Base-by-base conservation (phyloP, 1,140 invertebrate genomes). In the Calliopsis andreniformis region DNA sequence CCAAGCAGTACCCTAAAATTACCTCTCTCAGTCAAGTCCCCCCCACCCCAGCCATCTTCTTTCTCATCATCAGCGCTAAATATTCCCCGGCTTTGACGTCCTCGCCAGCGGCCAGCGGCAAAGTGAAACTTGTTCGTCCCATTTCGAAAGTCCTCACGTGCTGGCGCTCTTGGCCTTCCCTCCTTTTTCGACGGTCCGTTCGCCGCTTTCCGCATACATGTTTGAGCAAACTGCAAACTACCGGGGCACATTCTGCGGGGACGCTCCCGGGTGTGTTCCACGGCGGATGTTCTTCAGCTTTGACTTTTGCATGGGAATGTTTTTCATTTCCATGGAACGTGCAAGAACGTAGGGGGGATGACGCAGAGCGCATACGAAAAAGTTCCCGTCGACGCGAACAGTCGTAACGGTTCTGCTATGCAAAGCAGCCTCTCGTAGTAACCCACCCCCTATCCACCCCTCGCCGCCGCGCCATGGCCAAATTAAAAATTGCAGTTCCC, bases 171-270 rank as follows among this genome's bases (percentile, higher is more conserved):
- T 14, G 10, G 3, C 58, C 35, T 47, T 35, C 58, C 67, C 70
- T 59, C 61, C 72, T 56, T 72, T 30, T 35, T 66, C 25, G n/a
- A 23, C 64, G 32, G 42, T 42, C 35, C 51, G 66, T 39, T 56
- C 35, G 58, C 47, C 43, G 49, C 43, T 49, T 58, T 80, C 58
- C 53, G 66, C 79, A 81, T 78, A 78, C 79, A 76, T 71, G 80
- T 78, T 76, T 49, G 61, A 82, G 73, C 80, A 81, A 82, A 79
- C 80, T 76, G 79, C 76, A 81, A 82, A 79, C 80, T 70, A 67
- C 49, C 76, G 68, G 80, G 75, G 67, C 67, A 78, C 67, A 78
- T 76, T 64, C 73, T 51, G 76, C 73, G 64, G 79, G 47, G 43
- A 59, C 23, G 58, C 55, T 63, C 56, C 3, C 47, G 79, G 47